Percentiles rank a stretch among this genome's conserved stretches.
These are phyloP conservation scores for Aplidium turbinatum DNA, from an alignment of 23 tunicate species.

Conservation along the genomic window DNA sequence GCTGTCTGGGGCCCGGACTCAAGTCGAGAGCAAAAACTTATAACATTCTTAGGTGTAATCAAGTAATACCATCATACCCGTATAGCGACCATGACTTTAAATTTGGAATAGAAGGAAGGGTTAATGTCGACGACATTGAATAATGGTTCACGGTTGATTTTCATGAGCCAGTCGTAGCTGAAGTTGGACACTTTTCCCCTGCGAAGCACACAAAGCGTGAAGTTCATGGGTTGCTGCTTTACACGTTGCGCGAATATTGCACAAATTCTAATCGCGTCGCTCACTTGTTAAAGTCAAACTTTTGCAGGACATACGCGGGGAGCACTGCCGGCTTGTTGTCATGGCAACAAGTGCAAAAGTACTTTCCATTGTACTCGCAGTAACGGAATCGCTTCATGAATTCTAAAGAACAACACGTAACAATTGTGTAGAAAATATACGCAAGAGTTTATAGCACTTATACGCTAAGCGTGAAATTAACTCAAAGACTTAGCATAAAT, in stretches of 20 bases:
- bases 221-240: too few relatives aligned
- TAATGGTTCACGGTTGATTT: slow-evolving; percentile 48
- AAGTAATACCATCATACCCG: slow-evolving; percentile 17
- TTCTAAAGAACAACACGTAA: slow-evolving; percentile 2
- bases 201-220: too few relatives aligned
- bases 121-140: slow-evolving; percentile 61
- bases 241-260: background rate
- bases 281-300: slow-evolving; percentile 59
- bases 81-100: slow-evolving; percentile 16
- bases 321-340: slow-evolving; percentile 57
- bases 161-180: slow-evolving; percentile 27
- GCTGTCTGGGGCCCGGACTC: too few relatives aligned
- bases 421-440: background rate
- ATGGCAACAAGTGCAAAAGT: slow-evolving; percentile 81
- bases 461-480: too few relatives aligned
- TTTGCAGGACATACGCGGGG: slow-evolving; percentile 60
- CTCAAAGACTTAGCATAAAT: too few relatives aligned
- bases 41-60: too few relatives aligned
- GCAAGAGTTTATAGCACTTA: background rate
- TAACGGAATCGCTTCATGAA: slow-evolving; percentile 56
- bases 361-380: slow-evolving; percentile 69
- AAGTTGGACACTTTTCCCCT: slow-evolving; percentile 78
- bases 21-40: too few relatives aligned
- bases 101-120: slow-evolving; percentile 47
- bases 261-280: background rate